Evolutionary conservation across 2,113 vertebrate genomes (phyloP), one percentile per base, ranked within the genome.

Genomic region (Empidonax alnorum): DNA sequence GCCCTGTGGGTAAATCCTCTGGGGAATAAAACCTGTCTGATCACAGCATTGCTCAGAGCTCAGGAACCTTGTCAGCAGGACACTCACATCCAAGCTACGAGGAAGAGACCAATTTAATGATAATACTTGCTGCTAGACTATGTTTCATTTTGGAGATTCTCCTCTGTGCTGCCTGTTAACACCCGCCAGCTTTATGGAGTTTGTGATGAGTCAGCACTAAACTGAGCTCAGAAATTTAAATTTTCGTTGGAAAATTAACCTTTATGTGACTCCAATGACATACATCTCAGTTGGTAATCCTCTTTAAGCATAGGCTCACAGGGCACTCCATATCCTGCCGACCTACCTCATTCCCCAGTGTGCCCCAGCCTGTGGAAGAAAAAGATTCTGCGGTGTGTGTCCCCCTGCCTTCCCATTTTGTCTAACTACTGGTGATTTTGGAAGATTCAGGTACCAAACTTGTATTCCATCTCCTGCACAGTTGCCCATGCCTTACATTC

Each of bases 211-310:
- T 24, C 47, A 67, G 31, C 31, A 66, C 37, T 0, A 3, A 90
- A 66, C 6, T 20, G 42, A 50, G 33, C 25, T 88, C 46, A 62
- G 68, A 83, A 92, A 58, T 68, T 42, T 71, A 47, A 78, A 63
- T 81, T 68, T 52, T 52, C 17, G 10, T 55, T 61, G 58, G 47
- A 72, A 84, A 33, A 59, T 14, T 63, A 63, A 50, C 35, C 0
- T 2, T 50, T 44, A 14, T n/a, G 19, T 55, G 59, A 28, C 19
- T 69, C 37, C 9, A 41, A 19, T n/a, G 33, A 12, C 30, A 37
- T 5, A 6, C 18, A 18, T 30, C 41, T 62, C 41, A 12, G 5
- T 4, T 1, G 1, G 33, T 33, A 76, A 10, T 2, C 4, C 10
- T 75, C 37, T 59, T 69, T 50, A 76, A 44, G 10, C 16, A 41